Conservation (phyloP, 2,888 invertebrate genomes). For the Drosophila acutilabella region DNA sequence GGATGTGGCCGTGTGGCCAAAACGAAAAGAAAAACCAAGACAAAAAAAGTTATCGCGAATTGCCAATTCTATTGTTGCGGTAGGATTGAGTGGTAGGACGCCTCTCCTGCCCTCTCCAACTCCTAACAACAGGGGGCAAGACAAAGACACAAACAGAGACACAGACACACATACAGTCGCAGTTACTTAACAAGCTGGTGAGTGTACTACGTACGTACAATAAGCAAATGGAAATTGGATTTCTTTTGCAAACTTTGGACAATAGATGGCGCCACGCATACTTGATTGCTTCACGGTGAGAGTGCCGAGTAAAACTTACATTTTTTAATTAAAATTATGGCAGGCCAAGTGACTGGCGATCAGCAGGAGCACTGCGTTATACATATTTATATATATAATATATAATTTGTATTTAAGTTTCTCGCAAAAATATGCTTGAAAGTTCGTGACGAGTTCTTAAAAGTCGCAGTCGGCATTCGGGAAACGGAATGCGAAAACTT, state of each 20-base stretch:
- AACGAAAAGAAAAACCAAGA: not conserved
- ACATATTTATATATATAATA: conserved; percentile 1
- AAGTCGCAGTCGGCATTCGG: conserved; percentile 43
- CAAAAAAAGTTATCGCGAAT: conserved; percentile 30
- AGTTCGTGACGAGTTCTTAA: conserved; percentile 64
- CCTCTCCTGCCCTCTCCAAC: not conserved
- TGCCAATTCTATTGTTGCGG: conserved; percentile 34
- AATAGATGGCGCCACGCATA: conserved; percentile 46
- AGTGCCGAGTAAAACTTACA: conserved; percentile 13
- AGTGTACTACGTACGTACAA: conserved; percentile 15
- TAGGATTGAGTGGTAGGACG: conserved; percentile 9
- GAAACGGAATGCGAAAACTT: conserved; percentile 73
- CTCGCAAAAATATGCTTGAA: conserved; percentile 28
- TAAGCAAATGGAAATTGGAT: conserved; percentile 47
- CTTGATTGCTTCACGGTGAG: conserved; percentile 19
- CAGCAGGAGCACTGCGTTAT: conserved; percentile 15
- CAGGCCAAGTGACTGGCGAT: conserved; percentile 31
- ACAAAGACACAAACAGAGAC: conserved; percentile 1
- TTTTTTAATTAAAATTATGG: conserved; percentile 62
- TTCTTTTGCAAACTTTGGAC: conserved; percentile 32
- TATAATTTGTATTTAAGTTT: conserved; percentile 19
- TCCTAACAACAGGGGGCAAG: not conserved
- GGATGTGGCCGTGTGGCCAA: conserved; percentile 34
- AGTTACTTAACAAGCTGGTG: conserved; percentile 26
- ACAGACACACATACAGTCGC: conserved; percentile 5